phyloP scores from a whole-genome alignment of 2,888 invertebrate genomes.

The Tipula confusa region DNA sequence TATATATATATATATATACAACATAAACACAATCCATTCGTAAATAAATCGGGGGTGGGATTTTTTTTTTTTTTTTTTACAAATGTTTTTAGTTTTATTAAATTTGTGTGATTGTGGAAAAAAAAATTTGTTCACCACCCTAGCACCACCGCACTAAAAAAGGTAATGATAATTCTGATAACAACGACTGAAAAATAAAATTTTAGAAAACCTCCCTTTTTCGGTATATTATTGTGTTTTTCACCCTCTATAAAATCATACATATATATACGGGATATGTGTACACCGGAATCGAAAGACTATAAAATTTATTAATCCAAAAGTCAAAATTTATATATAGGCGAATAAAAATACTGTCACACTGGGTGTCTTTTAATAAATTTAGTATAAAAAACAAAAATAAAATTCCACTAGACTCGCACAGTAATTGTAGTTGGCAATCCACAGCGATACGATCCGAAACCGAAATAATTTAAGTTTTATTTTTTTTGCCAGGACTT shows the following conservation, averaged over 20 bases:
- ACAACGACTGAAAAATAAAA: too few relatives aligned
- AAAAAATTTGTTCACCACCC: background rate
- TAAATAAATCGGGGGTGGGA: background rate
- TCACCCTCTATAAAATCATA: background rate
- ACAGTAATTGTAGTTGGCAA: background rate
- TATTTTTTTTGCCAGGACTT: background rate
- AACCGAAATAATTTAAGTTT: background rate
- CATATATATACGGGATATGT: background rate
- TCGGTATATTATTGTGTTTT: background rate
- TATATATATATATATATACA: too few relatives aligned
- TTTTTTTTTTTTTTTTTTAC: background rate
- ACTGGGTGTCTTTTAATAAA: background rate
- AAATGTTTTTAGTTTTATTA: background rate
- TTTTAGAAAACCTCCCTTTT: background rate
- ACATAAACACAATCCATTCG: background rate
- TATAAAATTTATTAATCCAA: slow-evolving; percentile 3
- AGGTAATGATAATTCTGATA: background rate
- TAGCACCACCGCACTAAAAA: background rate
- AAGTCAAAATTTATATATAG: background rate
- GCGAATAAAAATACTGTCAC: background rate
- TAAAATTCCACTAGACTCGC: background rate
- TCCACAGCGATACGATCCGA: background rate
- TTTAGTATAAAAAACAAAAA: background rate
- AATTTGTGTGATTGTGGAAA: background rate
- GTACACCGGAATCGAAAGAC: slow-evolving; percentile 16